Conservation (phyloP, 37 sponge, comb jelly and placozoan species). For the Ephydatia muelleri region DNA sequence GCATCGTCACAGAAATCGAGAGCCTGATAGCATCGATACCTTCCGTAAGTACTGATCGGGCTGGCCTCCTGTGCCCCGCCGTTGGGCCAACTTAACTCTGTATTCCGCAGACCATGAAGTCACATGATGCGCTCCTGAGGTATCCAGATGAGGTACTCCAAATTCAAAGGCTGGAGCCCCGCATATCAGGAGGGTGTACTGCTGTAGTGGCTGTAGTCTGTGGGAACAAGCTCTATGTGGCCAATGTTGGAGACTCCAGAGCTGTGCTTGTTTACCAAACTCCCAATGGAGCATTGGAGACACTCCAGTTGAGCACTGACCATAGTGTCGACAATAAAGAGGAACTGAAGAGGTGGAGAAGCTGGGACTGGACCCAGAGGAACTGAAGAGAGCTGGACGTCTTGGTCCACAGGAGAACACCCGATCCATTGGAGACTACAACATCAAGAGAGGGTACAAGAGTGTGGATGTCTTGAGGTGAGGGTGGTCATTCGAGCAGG, state of each 20-base stretch:
- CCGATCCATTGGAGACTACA: constrained; percentile 90
- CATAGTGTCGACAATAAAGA: constrained; percentile 75
- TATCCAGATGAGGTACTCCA: constrained; percentile 57
- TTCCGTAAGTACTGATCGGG: constrained; percentile 27
- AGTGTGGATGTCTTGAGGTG: constrained; percentile 79
- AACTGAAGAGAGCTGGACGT: constrained; percentile 33
- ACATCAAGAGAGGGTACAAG: constrained; percentile 89
- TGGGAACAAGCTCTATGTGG: constrained; percentile 70
- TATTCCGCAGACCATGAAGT: constrained; percentile 59
- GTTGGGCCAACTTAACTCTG: background rate
- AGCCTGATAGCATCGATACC: constrained; percentile 42
- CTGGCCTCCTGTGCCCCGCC: background rate
- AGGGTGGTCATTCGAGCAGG: background rate
- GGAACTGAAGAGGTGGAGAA: constrained; percentile 58
- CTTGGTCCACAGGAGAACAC: constrained; percentile 84
- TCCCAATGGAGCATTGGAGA: constrained; percentile 19
- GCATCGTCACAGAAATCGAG: constrained; percentile 39
- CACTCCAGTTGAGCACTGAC: constrained; percentile 76
- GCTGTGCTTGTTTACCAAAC: constrained; percentile 50
- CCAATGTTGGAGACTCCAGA: constrained; percentile 91
- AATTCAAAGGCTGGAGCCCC: constrained; percentile 51
- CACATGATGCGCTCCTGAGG: constrained; percentile 9
- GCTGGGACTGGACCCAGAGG: constrained; percentile 70
- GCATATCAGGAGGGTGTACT: constrained; percentile 77
- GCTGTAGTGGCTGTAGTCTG: constrained; percentile 59